Conservation (phyloP, 1,140 invertebrate genomes). For the Cotesia vestalis region DNA sequence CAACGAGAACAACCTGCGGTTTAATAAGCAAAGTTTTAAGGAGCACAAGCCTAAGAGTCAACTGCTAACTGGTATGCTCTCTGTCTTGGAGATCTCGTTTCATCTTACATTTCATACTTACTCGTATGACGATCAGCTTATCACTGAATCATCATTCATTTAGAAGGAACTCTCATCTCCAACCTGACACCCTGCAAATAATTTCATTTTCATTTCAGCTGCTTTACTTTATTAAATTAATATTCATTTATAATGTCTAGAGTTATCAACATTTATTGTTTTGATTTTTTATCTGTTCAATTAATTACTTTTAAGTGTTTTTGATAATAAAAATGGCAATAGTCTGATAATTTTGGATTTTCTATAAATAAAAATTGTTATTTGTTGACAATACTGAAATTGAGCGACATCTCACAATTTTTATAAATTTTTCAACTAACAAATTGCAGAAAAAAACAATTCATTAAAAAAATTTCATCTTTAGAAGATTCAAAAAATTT, state of each 20-base stretch:
- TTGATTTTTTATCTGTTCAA: no score
- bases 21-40: slow-evolving; percentile 51
- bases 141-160: background rate
- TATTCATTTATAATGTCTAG: background rate
- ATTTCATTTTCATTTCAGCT: slow-evolving; percentile 9
- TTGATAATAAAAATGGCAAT: no score
- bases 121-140: slow-evolving; percentile 30
- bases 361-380: no score
- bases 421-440: no score
- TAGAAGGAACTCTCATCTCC: background rate
- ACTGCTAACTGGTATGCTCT: slow-evolving; percentile 18
- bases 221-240: background rate
- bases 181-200: background rate
- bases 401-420: no score
- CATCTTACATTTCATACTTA: slow-evolving; percentile 35
- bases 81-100: slow-evolving; percentile 31
- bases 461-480: no score
- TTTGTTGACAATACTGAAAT: no score
- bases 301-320: no score
- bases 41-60: slow-evolving; percentile 36
- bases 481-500: no score
- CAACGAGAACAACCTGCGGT: slow-evolving; percentile 40
- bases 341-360: no score
- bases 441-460: no score
- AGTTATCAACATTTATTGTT: no score